phyloP scores from a whole-genome alignment of 1,140 invertebrate species.

The Bombus affinis region DNA sequence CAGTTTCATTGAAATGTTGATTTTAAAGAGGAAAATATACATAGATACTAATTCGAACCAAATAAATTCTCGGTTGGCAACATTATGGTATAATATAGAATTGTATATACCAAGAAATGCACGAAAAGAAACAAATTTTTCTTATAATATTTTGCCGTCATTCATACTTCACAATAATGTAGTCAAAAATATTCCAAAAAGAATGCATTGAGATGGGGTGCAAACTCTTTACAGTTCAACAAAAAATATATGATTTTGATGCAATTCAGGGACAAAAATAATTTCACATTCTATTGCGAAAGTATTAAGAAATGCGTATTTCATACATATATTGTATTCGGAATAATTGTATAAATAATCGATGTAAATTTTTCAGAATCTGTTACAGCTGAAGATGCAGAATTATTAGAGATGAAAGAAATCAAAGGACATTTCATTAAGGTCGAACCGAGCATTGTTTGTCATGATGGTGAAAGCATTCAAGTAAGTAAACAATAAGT shows the following conservation, averaged over 20 bases:
- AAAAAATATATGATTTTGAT: slow-evolving; percentile 9
- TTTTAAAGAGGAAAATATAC: no score
- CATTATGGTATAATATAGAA: no score
- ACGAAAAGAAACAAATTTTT: no score
- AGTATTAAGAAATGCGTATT: not conserved
- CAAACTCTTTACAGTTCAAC: no score
- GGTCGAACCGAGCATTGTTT: slow-evolving; percentile 91
- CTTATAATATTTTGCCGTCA: no score
- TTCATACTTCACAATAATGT: no score
- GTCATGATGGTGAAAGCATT: slow-evolving; percentile 97
- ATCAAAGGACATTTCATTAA: slow-evolving; percentile 92
- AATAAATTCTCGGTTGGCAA: no score
- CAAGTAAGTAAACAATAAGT: slow-evolving; percentile 84
- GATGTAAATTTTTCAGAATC: slow-evolving; percentile 48
- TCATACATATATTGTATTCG: not conserved
- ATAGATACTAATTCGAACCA: no score
- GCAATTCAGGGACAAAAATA: not conserved
- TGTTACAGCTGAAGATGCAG: slow-evolving; percentile 74
- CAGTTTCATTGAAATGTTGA: no score
- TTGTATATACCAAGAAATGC: no score
- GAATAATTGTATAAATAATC: not conserved
- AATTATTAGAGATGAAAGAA: slow-evolving; percentile 87
- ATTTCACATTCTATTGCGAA: not conserved
- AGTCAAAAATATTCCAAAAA: no score
- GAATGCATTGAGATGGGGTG: no score